Base-by-base conservation (phyloP, 2,888 invertebrate genomes). In the Pandemis heparana region DNA sequence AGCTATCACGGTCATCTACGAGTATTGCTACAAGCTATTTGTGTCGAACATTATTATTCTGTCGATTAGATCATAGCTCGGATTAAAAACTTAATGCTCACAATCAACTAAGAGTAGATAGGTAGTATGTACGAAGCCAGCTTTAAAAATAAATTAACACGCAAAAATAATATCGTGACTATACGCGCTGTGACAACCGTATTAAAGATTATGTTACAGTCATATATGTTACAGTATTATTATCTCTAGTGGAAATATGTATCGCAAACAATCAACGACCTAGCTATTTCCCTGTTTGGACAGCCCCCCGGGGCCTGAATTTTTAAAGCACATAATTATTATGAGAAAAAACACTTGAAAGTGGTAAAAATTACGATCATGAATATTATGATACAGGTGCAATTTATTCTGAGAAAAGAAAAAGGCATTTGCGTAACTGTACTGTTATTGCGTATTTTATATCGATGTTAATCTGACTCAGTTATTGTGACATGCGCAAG, bases 11-110 rank as follows among this genome's bases (percentile, higher is more conserved):
- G 85, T 77, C 85, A 81, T 80, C 78, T 82, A n/a, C n/a, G n/a
- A n/a, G n/a, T n/a, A 79, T 78, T 85, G 85, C 82, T 83, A 84
- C 80, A 77, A 77, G 83, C 83, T 90, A 89, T 89, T 89, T 87
- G 81, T 82, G 77, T 82, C 76, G 78, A 76, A 77, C 69, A 71
- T 67, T 65, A 71, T 67, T 65, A 70, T 71, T 69, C 56, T 48
- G 71, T 65, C 46, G 60, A 71, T 66, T 71, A 66, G 65, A 66
- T 71, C 71, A 70, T 51, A 51, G 41, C 23, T 12, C 65, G 60
- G 18, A 71, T 61, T 66, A 51, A 59, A 60, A 32, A 38, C n/a
- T n/a, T 39, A n/a, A 39, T 61, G 60, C 70, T 63, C 64, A 61
- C 38, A 53, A 60, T 56, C 32, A 39, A 39, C 67, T 5, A 62